Evolutionary conservation across 1,140 invertebrate species (phyloP).

Genomic region (Bombus soroeensis): DNA sequence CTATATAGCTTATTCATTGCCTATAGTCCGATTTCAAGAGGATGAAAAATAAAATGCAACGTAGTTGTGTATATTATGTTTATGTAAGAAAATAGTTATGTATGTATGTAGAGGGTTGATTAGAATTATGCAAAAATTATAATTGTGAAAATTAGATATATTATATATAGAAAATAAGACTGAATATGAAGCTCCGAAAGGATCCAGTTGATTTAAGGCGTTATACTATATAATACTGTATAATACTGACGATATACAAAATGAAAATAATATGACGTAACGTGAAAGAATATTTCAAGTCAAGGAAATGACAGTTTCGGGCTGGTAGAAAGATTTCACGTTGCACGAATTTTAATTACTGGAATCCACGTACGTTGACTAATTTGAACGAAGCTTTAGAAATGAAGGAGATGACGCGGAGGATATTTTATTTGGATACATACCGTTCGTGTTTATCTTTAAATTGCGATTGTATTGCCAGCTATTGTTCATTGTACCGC

Average conservation of each 20-base stretch:
- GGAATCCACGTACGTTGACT: not conserved
- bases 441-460: conserved; percentile 1
- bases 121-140: no score
- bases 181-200: not conserved
- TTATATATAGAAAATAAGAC: no score
- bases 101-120: no score
- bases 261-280: not conserved
- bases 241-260: not conserved
- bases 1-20: no score
- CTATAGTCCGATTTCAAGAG: no score
- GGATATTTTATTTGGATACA: not conserved
- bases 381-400: not conserved
- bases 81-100: no score
- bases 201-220: accelerated
- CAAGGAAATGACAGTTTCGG: not conserved
- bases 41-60: no score
- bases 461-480: not conserved
- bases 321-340: not conserved
- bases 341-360: not conserved
- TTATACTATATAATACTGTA: no score
- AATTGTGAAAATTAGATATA: no score
- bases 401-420: not conserved
- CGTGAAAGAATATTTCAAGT: not conserved
- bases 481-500: not conserved
- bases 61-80: no score